A percentile compares a stretch with the other conserved stretches of the same genome.
These are phyloP conservation scores for Pavo muticus DNA, from an alignment of 2,113 vertebrate genomes.

Conservation along the genomic window DNA sequence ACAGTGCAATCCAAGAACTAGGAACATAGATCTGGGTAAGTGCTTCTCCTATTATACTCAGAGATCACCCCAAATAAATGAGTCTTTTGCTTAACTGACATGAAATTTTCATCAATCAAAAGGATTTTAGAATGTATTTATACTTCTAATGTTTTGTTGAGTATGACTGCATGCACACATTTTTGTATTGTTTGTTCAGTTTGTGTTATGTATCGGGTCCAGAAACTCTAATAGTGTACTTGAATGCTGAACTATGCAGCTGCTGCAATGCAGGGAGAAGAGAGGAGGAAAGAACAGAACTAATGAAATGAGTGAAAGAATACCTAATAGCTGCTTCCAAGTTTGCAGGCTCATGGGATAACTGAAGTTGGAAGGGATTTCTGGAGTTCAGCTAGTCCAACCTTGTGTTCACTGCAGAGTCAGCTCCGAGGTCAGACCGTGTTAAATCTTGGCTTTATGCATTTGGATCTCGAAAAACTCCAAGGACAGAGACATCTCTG, in stretches of 20 bases:
- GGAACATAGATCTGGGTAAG: conserved; percentile 91
- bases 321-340: neutral
- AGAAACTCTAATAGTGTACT: neutral
- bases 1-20: conserved; percentile 89
- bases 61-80: neutral
- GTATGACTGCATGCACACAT: neutral
- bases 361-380: neutral
- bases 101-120: neutral
- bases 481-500: neutral
- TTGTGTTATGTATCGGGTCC: neutral
- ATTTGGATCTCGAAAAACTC: neutral
- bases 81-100: neutral
- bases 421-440: neutral
- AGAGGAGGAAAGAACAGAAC: neutral
- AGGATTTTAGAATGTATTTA: neutral
- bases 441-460: neutral
- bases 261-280: neutral
- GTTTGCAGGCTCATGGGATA: neutral
- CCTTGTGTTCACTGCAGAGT: neutral
- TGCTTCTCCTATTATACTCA: neutral
- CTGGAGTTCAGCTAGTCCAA: neutral
- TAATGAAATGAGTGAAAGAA: neutral
- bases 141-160: neutral
- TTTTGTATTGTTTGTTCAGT: neutral
- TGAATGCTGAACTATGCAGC: neutral